These are phyloP conservation scores for Montipora capricornis DNA, from an alignment of 64 coral and sea anemone species.

Conservation along the genomic window DNA sequence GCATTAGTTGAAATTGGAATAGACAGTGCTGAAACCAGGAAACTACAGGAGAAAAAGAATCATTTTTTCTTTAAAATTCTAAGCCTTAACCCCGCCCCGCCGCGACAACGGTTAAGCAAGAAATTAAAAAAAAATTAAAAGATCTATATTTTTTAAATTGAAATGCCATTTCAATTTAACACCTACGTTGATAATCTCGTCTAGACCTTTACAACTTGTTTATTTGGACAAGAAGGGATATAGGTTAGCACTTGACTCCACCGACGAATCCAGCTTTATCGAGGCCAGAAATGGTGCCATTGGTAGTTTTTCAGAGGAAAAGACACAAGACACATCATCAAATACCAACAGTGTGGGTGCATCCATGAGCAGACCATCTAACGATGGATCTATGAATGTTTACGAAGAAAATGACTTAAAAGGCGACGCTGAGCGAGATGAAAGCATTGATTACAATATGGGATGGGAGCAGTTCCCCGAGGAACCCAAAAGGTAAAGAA, in stretches of 20 bases:
- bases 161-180: too few relatives aligned
- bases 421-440: conserved; percentile 82
- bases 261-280: conserved; percentile 31
- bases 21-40: too few relatives aligned
- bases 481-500: conserved; percentile 24
- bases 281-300: conserved; percentile 18
- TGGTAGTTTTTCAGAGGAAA: not conserved
- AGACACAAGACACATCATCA: not conserved
- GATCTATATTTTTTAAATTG: too few relatives aligned
- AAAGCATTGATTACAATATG: conserved; percentile 90
- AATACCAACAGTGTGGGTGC: not conserved
- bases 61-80: too few relatives aligned
- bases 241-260: conserved; percentile 39
- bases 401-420: conserved; percentile 76
- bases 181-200: not conserved
- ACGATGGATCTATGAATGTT: conserved; percentile 49
- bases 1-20: too few relatives aligned
- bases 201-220: conserved; percentile 35
- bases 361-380: not conserved
- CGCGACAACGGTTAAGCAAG: too few relatives aligned
- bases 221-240: conserved; percentile 65
- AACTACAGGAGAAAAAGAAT: too few relatives aligned
- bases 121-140: too few relatives aligned
- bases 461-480: conserved; percentile 23
- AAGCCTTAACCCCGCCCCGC: too few relatives aligned